Base-by-base conservation (phyloP, 2,888 invertebrate genomes). In the Latrodectus hesperus region DNA sequence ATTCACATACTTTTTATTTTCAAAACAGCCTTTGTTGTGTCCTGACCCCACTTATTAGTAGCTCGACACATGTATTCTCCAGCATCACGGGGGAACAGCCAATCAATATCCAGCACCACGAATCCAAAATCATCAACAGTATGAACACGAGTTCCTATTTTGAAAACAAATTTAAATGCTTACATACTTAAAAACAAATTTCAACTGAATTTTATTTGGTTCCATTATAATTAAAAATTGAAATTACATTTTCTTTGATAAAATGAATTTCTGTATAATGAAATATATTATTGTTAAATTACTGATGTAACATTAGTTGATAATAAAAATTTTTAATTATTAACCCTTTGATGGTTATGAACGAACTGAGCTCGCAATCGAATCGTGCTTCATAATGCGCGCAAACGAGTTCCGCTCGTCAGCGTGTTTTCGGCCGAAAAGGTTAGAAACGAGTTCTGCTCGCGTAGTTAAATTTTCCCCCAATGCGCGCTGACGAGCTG, bases 111-210 rank as follows among this genome's bases (percentile, higher is more conserved):
- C 93, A 98, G 94, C 11, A 97, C 95, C 14, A 98, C 98, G 92
- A 97, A 98, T 75, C 98, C 98, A 91, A 98, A 98, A 92, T 98
- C 98, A 72, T 97, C 97, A 0, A 98, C 96, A 89, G 96, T 96
- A 93, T 98, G 98, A 91, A 98, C 97, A 90, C 98, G 94, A 38
- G 96, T 96, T 5, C 92, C 92, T 91, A 55, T 6, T 77, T 17
- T 16, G 4, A 68, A 38, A 38, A 38, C 1, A 38, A 38, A 22
- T 1, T 22, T 38, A 38, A 38, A 38, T 38, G 38, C 6, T 38
- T 6, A 38, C 38, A 38, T 38, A n/a, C 10, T 60, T 60, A 12
- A 60, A 60, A 60, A 11, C 0, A 6, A 60, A 60, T 60, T 6
- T n/a, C 6, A 11, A 10, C n/a, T 16, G n/a, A 60, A 60, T 16